Percentiles rank a stretch among this genome's conserved stretches.
Conservation (phyloP, 1,140 invertebrate genomes). For the Drosophila nebulosa region DNA sequence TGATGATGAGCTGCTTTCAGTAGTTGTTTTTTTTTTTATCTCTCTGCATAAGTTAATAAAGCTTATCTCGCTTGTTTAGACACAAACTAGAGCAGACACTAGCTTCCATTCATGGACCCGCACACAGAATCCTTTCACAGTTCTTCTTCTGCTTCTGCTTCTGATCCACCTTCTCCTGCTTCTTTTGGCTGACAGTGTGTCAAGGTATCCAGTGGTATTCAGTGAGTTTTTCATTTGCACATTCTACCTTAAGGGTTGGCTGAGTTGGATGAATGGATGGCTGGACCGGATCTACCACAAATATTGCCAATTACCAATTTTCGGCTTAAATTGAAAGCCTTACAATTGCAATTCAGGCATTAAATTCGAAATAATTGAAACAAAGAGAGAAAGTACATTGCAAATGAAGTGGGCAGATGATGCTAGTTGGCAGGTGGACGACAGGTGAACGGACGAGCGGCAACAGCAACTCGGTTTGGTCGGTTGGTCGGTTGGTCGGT, state of each 20-base stretch:
- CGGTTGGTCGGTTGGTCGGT: no score
- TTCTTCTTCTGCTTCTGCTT: neutral
- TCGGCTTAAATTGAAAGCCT: slow-evolving; percentile 74
- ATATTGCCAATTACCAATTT: slow-evolving; percentile 70
- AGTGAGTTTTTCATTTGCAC: neutral
- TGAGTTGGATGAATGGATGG: no score
- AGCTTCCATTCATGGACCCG: neutral
- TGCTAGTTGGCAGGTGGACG: neutral
- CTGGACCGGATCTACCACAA: slow-evolving; percentile 45
- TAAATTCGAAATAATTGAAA: slow-evolving; percentile 69
- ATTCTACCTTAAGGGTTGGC: neutral
- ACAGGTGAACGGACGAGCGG: no score
- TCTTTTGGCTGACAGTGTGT: slow-evolving; percentile 41
- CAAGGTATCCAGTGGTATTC: slow-evolving; percentile 34
- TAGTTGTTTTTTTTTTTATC: slow-evolving; percentile 17
- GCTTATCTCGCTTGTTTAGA: slow-evolving; percentile 56
- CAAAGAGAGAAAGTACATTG: slow-evolving; percentile 35
- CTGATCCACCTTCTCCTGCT: no score
- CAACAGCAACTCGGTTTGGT: no score
- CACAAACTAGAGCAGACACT: slow-evolving; percentile 31
- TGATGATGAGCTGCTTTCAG: slow-evolving; percentile 36
- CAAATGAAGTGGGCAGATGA: slow-evolving; percentile 16
- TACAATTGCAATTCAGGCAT: slow-evolving; percentile 70
- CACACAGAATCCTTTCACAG: neutral
- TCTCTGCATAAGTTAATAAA: slow-evolving; percentile 67